Evolutionary conservation across 2,797 vertebrate species (phyloP).

Genomic region (Yasuhikotakia modesta): DNA sequence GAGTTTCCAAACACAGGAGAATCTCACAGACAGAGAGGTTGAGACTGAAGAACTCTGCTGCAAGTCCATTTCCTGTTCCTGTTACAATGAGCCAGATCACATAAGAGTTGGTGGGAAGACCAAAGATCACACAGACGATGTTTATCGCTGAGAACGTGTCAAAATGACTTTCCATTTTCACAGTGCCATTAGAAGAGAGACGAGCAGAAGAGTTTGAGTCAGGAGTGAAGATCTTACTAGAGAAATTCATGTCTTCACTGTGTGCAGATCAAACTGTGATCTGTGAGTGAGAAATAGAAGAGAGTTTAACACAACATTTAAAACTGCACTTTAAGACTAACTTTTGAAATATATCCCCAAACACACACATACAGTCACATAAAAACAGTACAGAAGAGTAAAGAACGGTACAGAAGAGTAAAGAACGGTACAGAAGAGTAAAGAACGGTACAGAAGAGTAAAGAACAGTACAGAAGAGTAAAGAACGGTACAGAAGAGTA

Average conservation of each 20-base stretch:
- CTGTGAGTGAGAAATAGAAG: background rate
- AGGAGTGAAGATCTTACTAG: background rate
- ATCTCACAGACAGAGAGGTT: background rate
- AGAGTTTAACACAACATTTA: no score
- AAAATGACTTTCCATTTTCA: no score
- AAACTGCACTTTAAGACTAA: no score
- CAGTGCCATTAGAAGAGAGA: background rate
- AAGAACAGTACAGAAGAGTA: no score
- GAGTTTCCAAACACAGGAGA: background rate
- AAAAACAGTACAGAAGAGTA: no score
- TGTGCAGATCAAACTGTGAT: background rate
- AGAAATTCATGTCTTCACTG: slow-evolving; percentile 27
- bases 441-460: no score
- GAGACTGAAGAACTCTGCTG: slow-evolving; percentile 1
- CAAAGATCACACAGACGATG: background rate
- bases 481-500: no score
- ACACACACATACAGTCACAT: no score
- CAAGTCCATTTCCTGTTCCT: no score
- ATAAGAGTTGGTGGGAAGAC: background rate
- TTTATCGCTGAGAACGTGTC: background rate
- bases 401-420: no score
- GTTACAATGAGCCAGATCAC: background rate
- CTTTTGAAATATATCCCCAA: no score
- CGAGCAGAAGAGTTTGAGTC: background rate
- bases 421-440: no score